Percentiles rank a stretch among this genome's conserved stretches.
Conservation (phyloP, 1,140 invertebrate species). For the Drosophila sp. region DNA sequence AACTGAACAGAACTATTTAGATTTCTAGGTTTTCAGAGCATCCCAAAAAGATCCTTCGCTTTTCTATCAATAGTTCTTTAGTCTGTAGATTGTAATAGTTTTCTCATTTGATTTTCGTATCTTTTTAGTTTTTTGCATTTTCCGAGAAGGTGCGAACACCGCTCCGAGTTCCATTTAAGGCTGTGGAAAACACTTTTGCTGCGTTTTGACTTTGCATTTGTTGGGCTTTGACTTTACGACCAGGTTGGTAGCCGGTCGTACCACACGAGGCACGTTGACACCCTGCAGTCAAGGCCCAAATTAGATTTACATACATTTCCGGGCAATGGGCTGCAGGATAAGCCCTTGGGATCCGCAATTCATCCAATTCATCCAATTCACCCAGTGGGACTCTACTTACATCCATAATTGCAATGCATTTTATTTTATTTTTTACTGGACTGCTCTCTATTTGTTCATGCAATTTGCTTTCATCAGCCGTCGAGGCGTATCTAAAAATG, state of each 20-base stretch:
- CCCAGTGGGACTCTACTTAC: conserved; percentile 24
- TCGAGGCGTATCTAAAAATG: conserved; percentile 52
- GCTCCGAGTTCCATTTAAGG: conserved; percentile 14
- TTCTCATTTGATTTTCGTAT: conserved; percentile 1
- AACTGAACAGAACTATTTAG: conserved; percentile 67
- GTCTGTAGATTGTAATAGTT: not conserved
- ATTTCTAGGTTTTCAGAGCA: conserved; percentile 80
- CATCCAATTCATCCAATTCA: not conserved
- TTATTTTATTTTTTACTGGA: conserved; percentile 4
- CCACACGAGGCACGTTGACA: conserved; percentile 2
- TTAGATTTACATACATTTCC: conserved; percentile 7
- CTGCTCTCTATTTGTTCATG: conserved; percentile 49
- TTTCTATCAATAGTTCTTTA: conserved; percentile 5
- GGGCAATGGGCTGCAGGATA: not conserved
- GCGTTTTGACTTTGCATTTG: conserved; percentile 79
- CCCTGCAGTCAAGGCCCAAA: conserved; percentile 45
- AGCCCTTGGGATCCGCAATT: not conserved
- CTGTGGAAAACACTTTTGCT: conserved; percentile 37
- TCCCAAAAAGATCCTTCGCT: not conserved
- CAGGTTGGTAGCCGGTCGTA: conserved; percentile 29
- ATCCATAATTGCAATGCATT: conserved; percentile 47
- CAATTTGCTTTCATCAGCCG: conserved; percentile 69
- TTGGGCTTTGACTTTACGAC: conserved; percentile 73
- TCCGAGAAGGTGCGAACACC: conserved; percentile 10
- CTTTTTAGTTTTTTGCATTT: conserved; percentile 43